These are phyloP conservation scores for Hypena proboscidalis DNA, from an alignment of 2,888 invertebrate genomes.

Conservation along the genomic window DNA sequence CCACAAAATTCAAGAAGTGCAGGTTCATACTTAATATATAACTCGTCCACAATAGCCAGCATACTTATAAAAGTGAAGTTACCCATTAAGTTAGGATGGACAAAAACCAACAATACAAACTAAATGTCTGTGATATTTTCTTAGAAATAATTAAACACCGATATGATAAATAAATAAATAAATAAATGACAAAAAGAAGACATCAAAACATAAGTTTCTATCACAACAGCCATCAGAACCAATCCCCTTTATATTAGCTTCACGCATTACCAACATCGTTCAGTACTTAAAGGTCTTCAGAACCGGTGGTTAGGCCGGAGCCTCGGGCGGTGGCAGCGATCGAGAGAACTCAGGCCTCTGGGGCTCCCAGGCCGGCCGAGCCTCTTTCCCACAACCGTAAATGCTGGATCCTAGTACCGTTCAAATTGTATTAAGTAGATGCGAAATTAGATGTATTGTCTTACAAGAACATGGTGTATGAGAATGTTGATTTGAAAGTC, in stretches of 20 bases:
- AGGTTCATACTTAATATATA: no score
- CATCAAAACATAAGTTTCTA: no score
- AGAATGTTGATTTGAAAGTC: no score
- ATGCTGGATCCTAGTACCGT: conserved; percentile 53
- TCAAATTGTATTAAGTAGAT: conserved; percentile 41
- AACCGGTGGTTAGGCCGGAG: conserved; percentile 67
- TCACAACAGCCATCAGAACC: conserved; percentile 9
- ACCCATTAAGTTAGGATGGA: no score
- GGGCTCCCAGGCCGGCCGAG: conserved; percentile 65
- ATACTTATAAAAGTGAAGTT: no score
- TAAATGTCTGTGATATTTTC: no score
- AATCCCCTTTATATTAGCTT: conserved; percentile 40
- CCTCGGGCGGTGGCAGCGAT: conserved; percentile 66
- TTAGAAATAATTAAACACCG: no score
- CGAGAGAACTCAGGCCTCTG: conserved; percentile 68
- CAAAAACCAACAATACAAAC: no score
- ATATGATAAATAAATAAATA: no score
- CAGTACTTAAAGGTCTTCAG: conserved; percentile 39
- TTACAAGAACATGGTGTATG: no score
- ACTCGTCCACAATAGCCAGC: neutral
- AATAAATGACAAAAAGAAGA: no score
- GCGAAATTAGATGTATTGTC: conserved; percentile 28
- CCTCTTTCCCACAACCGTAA: conserved; percentile 70
- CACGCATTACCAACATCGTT: conserved; percentile 38
- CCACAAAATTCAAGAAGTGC: no score